Base-by-base conservation (phyloP, 2,113 vertebrate genomes). In the Orthonyx spaldingii region DNA sequence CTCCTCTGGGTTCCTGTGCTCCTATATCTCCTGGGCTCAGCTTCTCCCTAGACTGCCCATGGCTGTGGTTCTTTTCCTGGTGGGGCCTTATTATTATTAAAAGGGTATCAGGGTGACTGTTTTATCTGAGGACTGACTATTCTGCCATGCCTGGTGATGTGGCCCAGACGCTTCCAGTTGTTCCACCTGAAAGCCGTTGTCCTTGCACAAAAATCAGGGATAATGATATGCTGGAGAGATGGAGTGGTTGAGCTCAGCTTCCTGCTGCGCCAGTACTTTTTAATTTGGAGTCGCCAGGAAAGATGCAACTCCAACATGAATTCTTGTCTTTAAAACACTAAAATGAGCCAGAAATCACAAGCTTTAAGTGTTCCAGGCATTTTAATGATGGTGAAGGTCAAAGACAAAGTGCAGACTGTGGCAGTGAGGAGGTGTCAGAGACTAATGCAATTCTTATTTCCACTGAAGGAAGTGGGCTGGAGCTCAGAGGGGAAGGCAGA, bases 291-390 rank as follows among this genome's bases (percentile, higher is more conserved):
- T 93, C 72, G 94, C 81, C 80, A 95, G 91, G 90, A 82, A 65
- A 47, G 44, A 87, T 95, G 90, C 46, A 52, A 90, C 41, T 95
- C 77, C 85, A 92, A 80, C 64, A 35, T 33, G 55, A 93, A 91
- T 96, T 86, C 13, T 18, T 74, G 79, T 42, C 63, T 89, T 94
- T 85, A 86, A 79, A 78, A 65, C 41, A 78, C 66, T 81, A 56
- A 92, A 95, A 89, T 44, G 78, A 93, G 74, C 74, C 81, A 74
- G 60, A 96, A 96, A 94, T 72, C 80, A 41, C 22, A 86, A 89
- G 82, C 63, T 84, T 80, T 26, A 44, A 80, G 47, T 72, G 60
- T 60, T 89, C 49, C 68, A 85, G 91, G 87, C 16, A 50, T 93
- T 93, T 88, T 89, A 83, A 86, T 76, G 79, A 84, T 52, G 70